phyloP scores from a whole-genome alignment of 2,797 vertebrate species.

The Columba guinea region DNA sequence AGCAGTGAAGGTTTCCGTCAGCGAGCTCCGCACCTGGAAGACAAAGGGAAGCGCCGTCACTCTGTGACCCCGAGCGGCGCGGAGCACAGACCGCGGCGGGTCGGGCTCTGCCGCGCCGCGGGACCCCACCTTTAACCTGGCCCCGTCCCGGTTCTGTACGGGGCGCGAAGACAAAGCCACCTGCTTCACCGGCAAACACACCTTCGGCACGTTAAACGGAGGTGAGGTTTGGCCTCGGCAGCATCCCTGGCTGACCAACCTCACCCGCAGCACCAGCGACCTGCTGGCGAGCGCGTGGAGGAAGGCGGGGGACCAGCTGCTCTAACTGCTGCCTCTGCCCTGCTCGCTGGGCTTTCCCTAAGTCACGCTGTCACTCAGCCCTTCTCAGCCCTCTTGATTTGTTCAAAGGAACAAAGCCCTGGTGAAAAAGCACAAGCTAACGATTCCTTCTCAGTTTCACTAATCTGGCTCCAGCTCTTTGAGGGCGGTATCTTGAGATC shows the following conservation, averaged over 20 bases:
- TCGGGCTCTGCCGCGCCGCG: too few relatives aligned
- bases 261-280: background rate
- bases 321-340: background rate
- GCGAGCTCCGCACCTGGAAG: conserved; percentile 73
- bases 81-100: too few relatives aligned
- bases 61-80: too few relatives aligned
- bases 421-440: background rate
- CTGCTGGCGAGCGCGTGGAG: background rate
- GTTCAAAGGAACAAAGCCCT: background rate
- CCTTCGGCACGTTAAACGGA: background rate
- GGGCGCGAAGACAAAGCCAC: background rate
- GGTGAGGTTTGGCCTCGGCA: background rate
- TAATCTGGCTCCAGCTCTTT: background rate
- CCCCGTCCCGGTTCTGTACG: background rate
- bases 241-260: background rate
- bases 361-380: background rate
- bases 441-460: background rate
- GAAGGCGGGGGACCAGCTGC: background rate
- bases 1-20: conserved; percentile 74
- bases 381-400: background rate
- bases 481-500: background rate
- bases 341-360: background rate
- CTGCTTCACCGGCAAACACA: background rate
- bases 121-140: too few relatives aligned
- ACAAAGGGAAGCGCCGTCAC: conserved; percentile 1